Base-by-base conservation (phyloP, 2,797 vertebrate genomes). In the Toxotes lorentzi region DNA sequence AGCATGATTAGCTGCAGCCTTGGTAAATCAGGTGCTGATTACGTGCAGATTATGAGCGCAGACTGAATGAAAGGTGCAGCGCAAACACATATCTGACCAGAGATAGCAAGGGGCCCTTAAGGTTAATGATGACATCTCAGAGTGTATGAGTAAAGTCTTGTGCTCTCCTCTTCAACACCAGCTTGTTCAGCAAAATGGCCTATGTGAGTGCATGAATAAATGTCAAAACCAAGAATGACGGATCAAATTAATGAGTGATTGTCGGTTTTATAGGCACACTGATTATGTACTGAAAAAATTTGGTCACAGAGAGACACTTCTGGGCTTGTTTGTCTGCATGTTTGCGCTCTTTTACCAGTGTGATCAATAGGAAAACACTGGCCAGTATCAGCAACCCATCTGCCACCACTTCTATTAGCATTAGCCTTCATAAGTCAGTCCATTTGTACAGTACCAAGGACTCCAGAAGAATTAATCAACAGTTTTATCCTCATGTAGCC, bases 11-110 rank as follows among this genome's bases (percentile, higher is more conserved):
- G 57, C 76, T 77, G 41, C 66, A 57, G 63, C 65, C 17, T 30
- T 35, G 32, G 56, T 54, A 67, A 61, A 69, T 81, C 70, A 56
- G 57, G 76, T 76, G 27, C 32, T 61, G 78, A 90, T 83, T 83
- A 82, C 61, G 68, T 34, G 4, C 51, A 84, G 61, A 79, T 83
- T 73, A 66, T 72, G 23, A 53, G 8, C 1, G 11, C 68, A 75
- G 80, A 85, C 71, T 73, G 41, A 79, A 81, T 75, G 53, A 79
- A 77, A 70, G 27, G 45, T 0, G 0, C 40, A 70, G 27, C 14
- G 8, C 53, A 63, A 61, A 38, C 0, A 1, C 47, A 41, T 35
- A 60, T 68, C 23, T 43, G 21, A 4, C 47, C 43, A 63, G 34
- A 5, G 0, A 10, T 71, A 60, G 27, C 24, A 67, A 63, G 50